These are phyloP conservation scores for Cricetomys ansorgei DNA, from an alignment of 2,113 vertebrate genomes.

Conservation along the genomic window DNA sequence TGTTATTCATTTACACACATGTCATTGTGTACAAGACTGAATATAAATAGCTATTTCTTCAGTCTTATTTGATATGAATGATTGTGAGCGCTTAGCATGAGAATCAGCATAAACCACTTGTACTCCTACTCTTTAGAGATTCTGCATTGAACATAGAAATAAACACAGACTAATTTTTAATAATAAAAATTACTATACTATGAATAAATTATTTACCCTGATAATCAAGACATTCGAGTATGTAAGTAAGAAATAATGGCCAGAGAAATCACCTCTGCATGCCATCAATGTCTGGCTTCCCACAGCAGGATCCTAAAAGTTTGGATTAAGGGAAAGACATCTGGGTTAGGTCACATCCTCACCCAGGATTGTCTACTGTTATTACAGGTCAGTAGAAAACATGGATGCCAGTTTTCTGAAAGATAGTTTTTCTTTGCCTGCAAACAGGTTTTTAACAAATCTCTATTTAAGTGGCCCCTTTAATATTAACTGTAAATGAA, in stretches of 20 bases:
- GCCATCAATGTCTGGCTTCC: neutral
- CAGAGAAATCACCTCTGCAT: neutral
- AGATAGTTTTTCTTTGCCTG: neutral
- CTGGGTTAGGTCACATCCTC: neutral
- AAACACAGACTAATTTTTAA: neutral
- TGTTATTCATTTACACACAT: neutral
- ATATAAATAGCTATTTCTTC: neutral
- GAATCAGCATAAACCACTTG: neutral
- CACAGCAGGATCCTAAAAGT: neutral
- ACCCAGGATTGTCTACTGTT: neutral
- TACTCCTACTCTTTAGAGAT: neutral
- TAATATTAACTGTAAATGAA: constrained; percentile 40
- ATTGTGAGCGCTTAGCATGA: neutral
- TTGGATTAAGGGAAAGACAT: neutral
- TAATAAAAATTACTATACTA: neutral
- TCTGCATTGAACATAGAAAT: neutral
- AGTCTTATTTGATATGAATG: neutral
- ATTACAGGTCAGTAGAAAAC: neutral
- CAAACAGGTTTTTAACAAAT: neutral
- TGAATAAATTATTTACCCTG: neutral
- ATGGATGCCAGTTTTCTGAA: neutral
- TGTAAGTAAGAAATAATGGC: neutral
- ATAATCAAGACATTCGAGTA: neutral
- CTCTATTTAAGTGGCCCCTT: constrained; percentile 2
- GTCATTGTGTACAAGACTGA: neutral